A percentile compares a stretch with the other conserved stretches of the same genome.
Evolutionary conservation across 1,140 invertebrate species (phyloP).

Genomic region (Lepeophtheirus salmonis): DNA sequence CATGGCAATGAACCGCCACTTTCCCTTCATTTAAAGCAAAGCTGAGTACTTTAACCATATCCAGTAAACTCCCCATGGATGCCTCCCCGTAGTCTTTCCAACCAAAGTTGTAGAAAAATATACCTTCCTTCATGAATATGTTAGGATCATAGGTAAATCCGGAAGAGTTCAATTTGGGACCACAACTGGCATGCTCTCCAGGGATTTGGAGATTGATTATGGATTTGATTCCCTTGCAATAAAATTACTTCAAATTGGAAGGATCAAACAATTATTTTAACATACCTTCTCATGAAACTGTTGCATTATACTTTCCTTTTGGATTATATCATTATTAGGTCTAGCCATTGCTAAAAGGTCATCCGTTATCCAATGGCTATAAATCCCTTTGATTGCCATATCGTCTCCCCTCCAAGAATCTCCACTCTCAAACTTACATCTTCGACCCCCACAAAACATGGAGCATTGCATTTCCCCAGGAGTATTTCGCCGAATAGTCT

Average conservation of each 20-base stretch:
- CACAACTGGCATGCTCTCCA: slow-evolving; percentile 65
- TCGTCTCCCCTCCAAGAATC: slow-evolving; percentile 41
- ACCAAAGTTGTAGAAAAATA: slow-evolving; percentile 68
- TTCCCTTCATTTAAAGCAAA: slow-evolving; percentile 61
- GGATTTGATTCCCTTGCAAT: slow-evolving; percentile 50
- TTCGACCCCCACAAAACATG: slow-evolving; percentile 56
- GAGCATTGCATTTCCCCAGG: slow-evolving; percentile 35
- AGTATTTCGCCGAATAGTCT: slow-evolving; percentile 7
- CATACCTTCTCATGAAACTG: slow-evolving; percentile 49
- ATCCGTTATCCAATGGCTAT: slow-evolving; percentile 62
- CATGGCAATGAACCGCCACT: slow-evolving; percentile 74
- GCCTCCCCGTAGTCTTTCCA: slow-evolving; percentile 67
- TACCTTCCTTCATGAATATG: slow-evolving; percentile 59
- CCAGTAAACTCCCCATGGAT: slow-evolving; percentile 46
- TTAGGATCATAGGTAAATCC: slow-evolving; percentile 58
- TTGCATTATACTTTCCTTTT: slow-evolving; percentile 50
- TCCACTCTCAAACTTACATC: slow-evolving; percentile 57
- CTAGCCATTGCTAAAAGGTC: slow-evolving; percentile 69
- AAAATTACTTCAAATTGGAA: too few species aligned
- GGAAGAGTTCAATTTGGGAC: slow-evolving; percentile 41
- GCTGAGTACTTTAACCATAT: slow-evolving; percentile 64
- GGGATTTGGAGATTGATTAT: slow-evolving; percentile 63
- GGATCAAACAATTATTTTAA: too few species aligned
- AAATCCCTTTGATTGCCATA: slow-evolving; percentile 53
- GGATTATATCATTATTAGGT: slow-evolving; percentile 49